Conservation (phyloP, 2,113 vertebrate genomes). For the Eulemur rufifrons region DNA sequence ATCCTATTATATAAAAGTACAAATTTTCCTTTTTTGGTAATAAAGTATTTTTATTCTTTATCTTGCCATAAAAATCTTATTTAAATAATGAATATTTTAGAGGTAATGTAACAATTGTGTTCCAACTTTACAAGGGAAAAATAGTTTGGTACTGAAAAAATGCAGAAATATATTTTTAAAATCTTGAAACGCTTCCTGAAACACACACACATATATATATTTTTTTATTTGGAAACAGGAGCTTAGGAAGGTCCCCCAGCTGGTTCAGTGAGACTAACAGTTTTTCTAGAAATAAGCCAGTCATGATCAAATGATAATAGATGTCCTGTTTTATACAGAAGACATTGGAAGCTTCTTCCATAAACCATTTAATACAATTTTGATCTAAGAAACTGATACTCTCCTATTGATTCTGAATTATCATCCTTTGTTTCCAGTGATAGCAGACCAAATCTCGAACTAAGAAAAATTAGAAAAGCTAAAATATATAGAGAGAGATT, state of each 20-base stretch:
- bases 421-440: background rate
- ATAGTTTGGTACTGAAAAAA: background rate
- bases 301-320: background rate
- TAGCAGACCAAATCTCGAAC: background rate
- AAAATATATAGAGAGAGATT: background rate
- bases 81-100: conserved; percentile 50
- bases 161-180: background rate
- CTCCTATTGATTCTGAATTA: background rate
- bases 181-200: background rate
- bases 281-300: background rate
- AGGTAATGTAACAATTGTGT: background rate
- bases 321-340: background rate
- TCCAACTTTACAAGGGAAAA: background rate
- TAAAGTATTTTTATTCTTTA: conserved; percentile 57
- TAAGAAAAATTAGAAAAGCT: background rate
- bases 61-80: conserved; percentile 39
- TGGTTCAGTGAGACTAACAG: background rate
- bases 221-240: background rate
- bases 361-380: background rate
- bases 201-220: background rate
- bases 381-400: background rate
- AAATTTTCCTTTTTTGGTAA: conserved; percentile 54
- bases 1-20: conserved; percentile 44
- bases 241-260: background rate
- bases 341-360: background rate